Evolutionary conservation across 2,888 invertebrate species (phyloP), one percentile per base, ranked within the genome.

Genomic region (Scaptomyza flava): DNA sequence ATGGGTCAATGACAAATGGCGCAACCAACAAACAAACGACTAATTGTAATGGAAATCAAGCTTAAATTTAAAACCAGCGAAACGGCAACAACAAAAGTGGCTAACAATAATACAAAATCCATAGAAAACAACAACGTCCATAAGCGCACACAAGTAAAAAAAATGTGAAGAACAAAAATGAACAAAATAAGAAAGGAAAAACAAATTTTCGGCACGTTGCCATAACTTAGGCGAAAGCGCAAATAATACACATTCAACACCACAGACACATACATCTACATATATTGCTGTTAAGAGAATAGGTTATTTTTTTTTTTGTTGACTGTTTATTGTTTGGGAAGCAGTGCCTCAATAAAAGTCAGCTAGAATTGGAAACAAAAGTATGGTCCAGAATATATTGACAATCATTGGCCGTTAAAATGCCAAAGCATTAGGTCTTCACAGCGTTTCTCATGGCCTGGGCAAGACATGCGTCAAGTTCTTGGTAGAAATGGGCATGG

Each of bases 391-490:
- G 34, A 65, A 74, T 74, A 81, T 81, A 81, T 81, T 81, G 81
- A 84, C 79, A 87, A 84, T 81, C 68, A 68, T 57, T 66, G 59
- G 70, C 85, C 87, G 81, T 81, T 81, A 78, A 81, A 81, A 72
- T 81, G 72, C 60, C 85, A 68, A 71, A 51, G 46, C 51, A 76
- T 76, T 76, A 77, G 66, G 61, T 38, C 41, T 46, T 58, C 58
- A 58, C 61, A 58, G 70, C 43, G 50, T 38, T 65, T 73, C 77
- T 68, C 70, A 77, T 80, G 74, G 38, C 64, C 70, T 47, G 51
- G 50, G 45, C 51, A 60, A 64, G 63, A 63, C 68, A 76, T 64
- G 52, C 50, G 48, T 65, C 70, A 86, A 83, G 84, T 86, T 86
- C 87, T 86, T 80, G 81, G 81, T 6, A 27, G 5, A 27, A 6